Evolutionary conservation across 2,797 vertebrate genomes (phyloP), one percentile per base, ranked within the genome.

Genomic region (Podarcis lilfordi): DNA sequence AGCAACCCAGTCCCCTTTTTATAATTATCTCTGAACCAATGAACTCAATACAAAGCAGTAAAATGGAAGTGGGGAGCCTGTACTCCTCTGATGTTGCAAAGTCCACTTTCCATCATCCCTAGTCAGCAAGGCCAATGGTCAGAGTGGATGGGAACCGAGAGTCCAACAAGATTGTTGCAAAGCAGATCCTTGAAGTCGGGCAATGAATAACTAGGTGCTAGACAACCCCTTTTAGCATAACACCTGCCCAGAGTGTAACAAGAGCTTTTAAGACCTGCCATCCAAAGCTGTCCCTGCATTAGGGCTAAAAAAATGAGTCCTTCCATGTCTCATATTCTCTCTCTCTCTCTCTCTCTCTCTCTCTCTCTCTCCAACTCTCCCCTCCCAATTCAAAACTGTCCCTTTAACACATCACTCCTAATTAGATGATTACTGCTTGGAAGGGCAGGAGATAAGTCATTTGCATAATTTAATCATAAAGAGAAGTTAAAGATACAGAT

Each of bases 391-490:
- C 97, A 97, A 97, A 98, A 95, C 95, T 96, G 96, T 96, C 96
- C 97, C 96, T 97, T 98, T 98, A 97, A 97, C 97, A 97, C 97
- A 97, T 98, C 98, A 97, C 95, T 97, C 96, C 96, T 98, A 98
- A 98, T 98, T 98, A 98, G 97, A 98, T 98, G 97, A 98, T 98
- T 98, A 98, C 97, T 97, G 96, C 97, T 98, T 96, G 95, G 97
- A 98, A 98, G 97, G 97, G 97, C 97, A 97, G 94, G 93, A 98
- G 97, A 97, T 97, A 97, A 97, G 97, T 97, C 90, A 98, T 98
- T 98, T 98, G 97, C 98, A 98, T 98, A 98, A 98, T 98, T 98
- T 97, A 98, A 98, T 98, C 97, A 98, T 98, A 98, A 98, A 97
- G 97, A 96, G 96, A 97, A 98, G 97, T 98, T 98, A 97, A 97